Evolutionary conservation across 2,797 vertebrate species (phyloP).

Genomic region (Acanthurus leucopareius): DNA sequence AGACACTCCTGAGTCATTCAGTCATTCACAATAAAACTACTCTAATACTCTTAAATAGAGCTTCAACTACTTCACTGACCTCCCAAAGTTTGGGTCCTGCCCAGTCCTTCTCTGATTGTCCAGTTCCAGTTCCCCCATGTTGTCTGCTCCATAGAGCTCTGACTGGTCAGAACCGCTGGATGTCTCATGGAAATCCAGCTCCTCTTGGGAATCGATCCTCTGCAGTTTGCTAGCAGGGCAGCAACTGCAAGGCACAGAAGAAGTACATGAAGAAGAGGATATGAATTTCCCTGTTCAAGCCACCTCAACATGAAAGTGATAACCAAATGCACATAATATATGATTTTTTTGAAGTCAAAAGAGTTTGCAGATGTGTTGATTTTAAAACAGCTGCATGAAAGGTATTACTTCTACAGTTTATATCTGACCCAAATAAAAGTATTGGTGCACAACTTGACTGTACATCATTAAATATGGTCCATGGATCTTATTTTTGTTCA

Average conservation of each 20-base stretch:
- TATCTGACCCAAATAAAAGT: neutral
- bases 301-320: neutral
- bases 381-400: no score
- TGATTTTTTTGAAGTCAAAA: no score
- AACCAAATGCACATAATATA: neutral
- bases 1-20: no score
- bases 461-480: no score
- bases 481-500: no score
- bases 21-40: no score
- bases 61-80: conserved; percentile 48
- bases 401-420: no score
- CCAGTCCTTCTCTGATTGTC: neutral
- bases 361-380: neutral
- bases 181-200: conserved; percentile 75
- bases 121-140: conserved; percentile 44
- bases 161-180: conserved; percentile 75
- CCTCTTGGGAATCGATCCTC: conserved; percentile 78
- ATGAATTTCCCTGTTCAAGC: neutral
- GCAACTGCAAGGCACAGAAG: conserved; percentile 3
- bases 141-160: conserved; percentile 55
- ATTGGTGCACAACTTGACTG: neutral
- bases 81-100: conserved; percentile 35
- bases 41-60: no score
- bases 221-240: conserved; percentile 64
- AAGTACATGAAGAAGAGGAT: neutral